phyloP scores from a whole-genome alignment of 2,888 invertebrate species.

The Siphonodentalium dalli region DNA sequence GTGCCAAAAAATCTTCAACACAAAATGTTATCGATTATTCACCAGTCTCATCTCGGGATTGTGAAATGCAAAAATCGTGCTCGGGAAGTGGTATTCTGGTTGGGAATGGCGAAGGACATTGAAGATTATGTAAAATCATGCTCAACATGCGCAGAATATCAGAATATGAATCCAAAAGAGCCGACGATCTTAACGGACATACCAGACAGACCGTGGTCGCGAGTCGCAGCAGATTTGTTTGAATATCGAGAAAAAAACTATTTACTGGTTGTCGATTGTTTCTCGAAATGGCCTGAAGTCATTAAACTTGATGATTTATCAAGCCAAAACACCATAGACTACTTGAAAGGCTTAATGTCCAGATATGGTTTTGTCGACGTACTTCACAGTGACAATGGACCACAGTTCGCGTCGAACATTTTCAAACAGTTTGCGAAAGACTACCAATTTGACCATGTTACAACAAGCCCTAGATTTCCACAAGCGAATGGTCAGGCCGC shows the following conservation, averaged over 20 bases:
- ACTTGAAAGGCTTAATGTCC: slow-evolving; percentile 12
- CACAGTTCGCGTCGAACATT: slow-evolving; percentile 5
- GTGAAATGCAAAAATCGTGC: slow-evolving; percentile 16
- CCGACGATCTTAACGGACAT: slow-evolving; percentile 6
- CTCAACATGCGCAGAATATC: slow-evolving; percentile 8
- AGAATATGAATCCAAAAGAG: slow-evolving; percentile 1
- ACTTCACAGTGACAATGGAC: slow-evolving; percentile 17
- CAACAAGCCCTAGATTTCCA: slow-evolving; percentile 7
- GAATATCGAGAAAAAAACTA: slow-evolving; percentile 3
- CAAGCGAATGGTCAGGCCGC: slow-evolving; percentile 19
- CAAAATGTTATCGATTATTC: slow-evolving; percentile 11
- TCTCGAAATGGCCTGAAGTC: slow-evolving; percentile 23
- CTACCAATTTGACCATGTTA: not conserved
- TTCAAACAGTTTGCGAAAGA: not conserved
- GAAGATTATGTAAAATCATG: slow-evolving; percentile 12
- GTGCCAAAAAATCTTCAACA: slow-evolving; percentile 7
- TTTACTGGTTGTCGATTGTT: slow-evolving; percentile 7
- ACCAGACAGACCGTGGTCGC: slow-evolving; percentile 11
- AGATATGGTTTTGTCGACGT: slow-evolving; percentile 9
- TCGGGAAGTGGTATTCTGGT: slow-evolving; percentile 19
- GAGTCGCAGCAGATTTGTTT: slow-evolving; percentile 9
- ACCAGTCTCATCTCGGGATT: slow-evolving; percentile 15
- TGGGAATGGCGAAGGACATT: slow-evolving; percentile 13
- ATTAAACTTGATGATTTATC: slow-evolving; percentile 13
- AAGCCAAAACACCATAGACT: not conserved